phyloP scores from a whole-genome alignment of 2,797 vertebrate genomes.

The Acridotheres tristis region DNA sequence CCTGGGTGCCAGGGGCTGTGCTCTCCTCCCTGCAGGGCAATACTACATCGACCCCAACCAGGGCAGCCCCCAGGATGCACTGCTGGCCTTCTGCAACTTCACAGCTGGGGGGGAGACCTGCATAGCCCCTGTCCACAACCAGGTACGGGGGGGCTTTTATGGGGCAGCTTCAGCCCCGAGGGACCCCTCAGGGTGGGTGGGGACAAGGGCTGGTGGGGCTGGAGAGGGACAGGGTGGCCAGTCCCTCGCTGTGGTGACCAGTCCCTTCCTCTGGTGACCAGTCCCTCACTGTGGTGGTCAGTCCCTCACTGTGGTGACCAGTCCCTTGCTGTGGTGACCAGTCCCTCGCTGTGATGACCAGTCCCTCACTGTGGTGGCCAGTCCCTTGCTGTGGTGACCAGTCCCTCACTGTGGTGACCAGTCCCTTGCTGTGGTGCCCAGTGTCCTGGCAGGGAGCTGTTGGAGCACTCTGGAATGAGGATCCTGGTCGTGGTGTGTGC shows the following conservation, averaged over 20 bases:
- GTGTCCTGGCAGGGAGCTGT: neutral
- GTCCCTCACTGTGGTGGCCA: rapidly evolving
- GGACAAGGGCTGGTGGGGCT: neutral
- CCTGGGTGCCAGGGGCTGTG: neutral
- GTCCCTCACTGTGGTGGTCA: too few relatives aligned
- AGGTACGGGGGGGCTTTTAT: slow-evolving; percentile 58
- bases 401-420: too few relatives aligned
- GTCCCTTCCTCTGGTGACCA: rapidly evolving
- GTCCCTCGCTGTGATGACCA: neutral
- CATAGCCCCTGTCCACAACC: slow-evolving; percentile 78
- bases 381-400: rapidly evolving
- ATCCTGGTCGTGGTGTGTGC: rapidly evolving
- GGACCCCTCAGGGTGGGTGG: neutral
- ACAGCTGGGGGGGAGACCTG: slow-evolving; percentile 84
- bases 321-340: too few relatives aligned
- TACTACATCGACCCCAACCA: slow-evolving; percentile 94
- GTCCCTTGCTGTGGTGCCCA: neutral
- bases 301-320: too few relatives aligned
- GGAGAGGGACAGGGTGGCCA: neutral
- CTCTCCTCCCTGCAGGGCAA: slow-evolving; percentile 75
- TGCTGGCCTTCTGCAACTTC: slow-evolving; percentile 89
- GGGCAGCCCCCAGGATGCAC: slow-evolving; percentile 83
- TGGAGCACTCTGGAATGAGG: neutral
- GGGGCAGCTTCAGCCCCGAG: rapidly evolving
- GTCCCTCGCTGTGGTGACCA: rapidly evolving